A percentile compares a stretch with the other conserved stretches of the same genome.
Conservation (phyloP, 2,888 invertebrate species). For the Galeopsomyia nigrocyanea region DNA sequence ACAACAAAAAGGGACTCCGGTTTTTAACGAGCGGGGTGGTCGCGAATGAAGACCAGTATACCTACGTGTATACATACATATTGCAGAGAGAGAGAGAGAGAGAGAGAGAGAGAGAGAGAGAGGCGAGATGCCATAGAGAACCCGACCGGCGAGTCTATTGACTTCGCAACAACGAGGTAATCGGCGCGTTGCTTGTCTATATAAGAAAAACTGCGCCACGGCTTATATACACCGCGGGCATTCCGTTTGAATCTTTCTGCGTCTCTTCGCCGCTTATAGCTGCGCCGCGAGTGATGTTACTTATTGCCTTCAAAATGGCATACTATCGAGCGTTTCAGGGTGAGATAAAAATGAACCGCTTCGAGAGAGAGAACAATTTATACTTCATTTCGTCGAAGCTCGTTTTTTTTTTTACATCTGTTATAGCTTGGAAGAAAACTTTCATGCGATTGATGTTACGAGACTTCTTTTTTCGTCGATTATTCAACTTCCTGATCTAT, state of each 20-base stretch:
- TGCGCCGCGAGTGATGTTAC: background rate
- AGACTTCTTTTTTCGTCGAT: too few relatives aligned
- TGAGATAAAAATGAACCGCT: background rate
- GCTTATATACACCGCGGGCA: background rate
- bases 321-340: background rate
- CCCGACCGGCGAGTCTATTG: constrained; percentile 46
- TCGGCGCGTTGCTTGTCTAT: constrained; percentile 17
- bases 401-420: too few relatives aligned
- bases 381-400: background rate
- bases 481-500: too few relatives aligned
- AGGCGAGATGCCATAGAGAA: background rate
- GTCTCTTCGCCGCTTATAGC: too few relatives aligned
- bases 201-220: constrained; percentile 14
- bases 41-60: constrained; percentile 17
- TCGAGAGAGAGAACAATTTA: background rate
- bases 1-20: constrained; percentile 14
- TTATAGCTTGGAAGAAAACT: too few relatives aligned
- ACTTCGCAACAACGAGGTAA: constrained; percentile 50
- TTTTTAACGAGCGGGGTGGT: constrained; percentile 40
- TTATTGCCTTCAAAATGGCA: background rate
- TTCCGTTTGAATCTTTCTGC: background rate
- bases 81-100: background rate
- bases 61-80: constrained; percentile 5
- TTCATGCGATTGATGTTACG: too few relatives aligned
- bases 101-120: background rate